Percentiles rank a stretch among this genome's conserved stretches.
phyloP scores from a whole-genome alignment of 2,797 vertebrate species.

The Picus viridis region DNA sequence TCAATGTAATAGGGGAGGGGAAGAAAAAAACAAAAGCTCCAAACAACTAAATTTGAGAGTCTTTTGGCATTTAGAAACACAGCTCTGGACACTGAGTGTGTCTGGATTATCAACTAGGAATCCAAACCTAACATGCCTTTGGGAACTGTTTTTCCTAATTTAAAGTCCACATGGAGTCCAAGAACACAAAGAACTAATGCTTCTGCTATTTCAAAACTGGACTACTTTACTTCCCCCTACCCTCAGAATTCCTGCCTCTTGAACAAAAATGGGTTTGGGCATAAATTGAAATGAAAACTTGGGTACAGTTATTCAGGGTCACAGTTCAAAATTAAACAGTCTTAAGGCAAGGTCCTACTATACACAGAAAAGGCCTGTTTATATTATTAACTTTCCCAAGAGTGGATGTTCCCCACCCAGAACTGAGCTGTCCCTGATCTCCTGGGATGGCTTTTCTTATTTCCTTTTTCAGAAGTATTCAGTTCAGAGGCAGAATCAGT shows the following conservation, averaged over 20 bases:
- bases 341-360: background rate
- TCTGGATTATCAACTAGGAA: slow-evolving; percentile 37
- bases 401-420: background rate
- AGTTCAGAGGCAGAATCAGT: slow-evolving; percentile 1
- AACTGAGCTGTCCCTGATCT: background rate
- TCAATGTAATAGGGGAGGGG: background rate
- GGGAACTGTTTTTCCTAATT: slow-evolving; percentile 30
- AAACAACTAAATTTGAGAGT: background rate
- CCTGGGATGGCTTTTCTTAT: background rate
- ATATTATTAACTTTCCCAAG: background rate
- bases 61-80: slow-evolving; percentile 38
- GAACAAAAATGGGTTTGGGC: background rate
- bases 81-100: background rate
- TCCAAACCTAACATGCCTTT: slow-evolving; percentile 25
- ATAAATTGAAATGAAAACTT: slow-evolving; percentile 15
- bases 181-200: slow-evolving; percentile 34
- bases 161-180: background rate
- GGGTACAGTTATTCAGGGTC: background rate
- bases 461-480: background rate
- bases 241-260: background rate
- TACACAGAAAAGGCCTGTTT: background rate
- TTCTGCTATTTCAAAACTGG: slow-evolving; percentile 55
- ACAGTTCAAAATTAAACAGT: background rate
- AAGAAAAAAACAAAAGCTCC: too few relatives aligned
- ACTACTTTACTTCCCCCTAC: slow-evolving; percentile 10